Base-by-base conservation (phyloP, 2,888 invertebrate species). In the Neuroscelio doddi region DNA sequence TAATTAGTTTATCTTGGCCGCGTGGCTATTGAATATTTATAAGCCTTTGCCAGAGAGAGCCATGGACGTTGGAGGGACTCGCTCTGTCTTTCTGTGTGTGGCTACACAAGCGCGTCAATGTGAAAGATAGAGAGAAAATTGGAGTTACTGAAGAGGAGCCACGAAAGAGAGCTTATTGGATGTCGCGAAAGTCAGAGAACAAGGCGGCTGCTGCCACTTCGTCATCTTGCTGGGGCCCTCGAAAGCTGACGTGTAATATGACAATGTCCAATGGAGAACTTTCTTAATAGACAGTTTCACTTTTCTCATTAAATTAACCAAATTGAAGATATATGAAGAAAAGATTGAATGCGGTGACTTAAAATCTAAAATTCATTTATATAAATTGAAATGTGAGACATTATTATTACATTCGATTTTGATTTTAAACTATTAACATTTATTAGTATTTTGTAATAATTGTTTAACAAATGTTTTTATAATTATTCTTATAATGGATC, bases 1-100 rank as follows among this genome's bases (percentile, higher is more conserved):
- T 84, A 84, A 84, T 84, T 84, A 84, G 84, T 84, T 83, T 84
- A 84, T 84, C 83, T 84, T 83, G 81, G 83, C 83, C 83, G 84
- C 82, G 80, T 84, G 82, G 82, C 82, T 83, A 83, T 83, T 84
- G 84, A 83, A 84, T 84, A 84, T 84, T 83, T 83, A 84, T 84
- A 81, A 83, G 82, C 80, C 77, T 77, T 78, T 70, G 75, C 73
- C 56, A 61, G 65, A 41, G 56, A 59, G 41, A 55, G 61, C 44
- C 50, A 34, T 29, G 58, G 29, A 57, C 49, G 26, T n/a, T 41
- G 56, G 45, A 44, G 42, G 38, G 42, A 39, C 29, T 34, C 41
- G 24, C 26, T 51, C 42, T 47, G 38, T 44, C 42, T 46, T 45
- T 17, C 45, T 30, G 16, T 29, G 45, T 29, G 45, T 10, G 15